Evolutionary conservation across 1,140 invertebrate genomes (phyloP).

Genomic region (Drosophila burlai): DNA sequence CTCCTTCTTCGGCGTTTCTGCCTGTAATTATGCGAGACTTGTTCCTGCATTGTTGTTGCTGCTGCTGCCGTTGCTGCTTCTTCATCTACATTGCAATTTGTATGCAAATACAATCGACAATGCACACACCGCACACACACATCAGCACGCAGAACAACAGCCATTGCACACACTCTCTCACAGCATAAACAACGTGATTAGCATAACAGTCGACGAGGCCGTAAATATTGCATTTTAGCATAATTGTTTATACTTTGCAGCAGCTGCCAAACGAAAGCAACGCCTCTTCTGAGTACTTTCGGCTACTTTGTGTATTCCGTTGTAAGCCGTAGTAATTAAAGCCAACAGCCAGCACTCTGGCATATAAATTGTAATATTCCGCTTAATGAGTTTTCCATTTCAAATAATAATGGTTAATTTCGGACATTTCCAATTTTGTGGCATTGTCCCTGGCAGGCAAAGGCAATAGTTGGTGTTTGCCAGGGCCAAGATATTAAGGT

Average conservation of each 20-base stretch:
- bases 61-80: slow-evolving; percentile 55
- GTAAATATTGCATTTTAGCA: slow-evolving; percentile 83
- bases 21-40: slow-evolving; percentile 72
- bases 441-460: background rate
- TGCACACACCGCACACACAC: slow-evolving; percentile 46
- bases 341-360: slow-evolving; percentile 24
- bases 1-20: slow-evolving; percentile 29
- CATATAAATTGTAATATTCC: slow-evolving; percentile 39
- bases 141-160: slow-evolving; percentile 13
- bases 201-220: slow-evolving; percentile 75
- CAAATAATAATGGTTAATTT: slow-evolving; percentile 27
- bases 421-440: slow-evolving; percentile 18
- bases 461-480: background rate
- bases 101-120: slow-evolving; percentile 80
- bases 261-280: slow-evolving; percentile 61
- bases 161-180: slow-evolving; percentile 8
- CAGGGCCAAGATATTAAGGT: slow-evolving; percentile 7
- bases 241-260: slow-evolving; percentile 80
- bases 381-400: slow-evolving; percentile 37
- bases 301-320: slow-evolving; percentile 35
- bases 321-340: slow-evolving; percentile 51
- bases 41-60: slow-evolving; percentile 46
- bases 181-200: slow-evolving; percentile 64
- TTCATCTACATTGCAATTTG: slow-evolving; percentile 80
- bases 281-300: slow-evolving; percentile 46